phyloP scores from a whole-genome alignment of 2,888 invertebrate genomes.

The Schizaphis graminum region DNA sequence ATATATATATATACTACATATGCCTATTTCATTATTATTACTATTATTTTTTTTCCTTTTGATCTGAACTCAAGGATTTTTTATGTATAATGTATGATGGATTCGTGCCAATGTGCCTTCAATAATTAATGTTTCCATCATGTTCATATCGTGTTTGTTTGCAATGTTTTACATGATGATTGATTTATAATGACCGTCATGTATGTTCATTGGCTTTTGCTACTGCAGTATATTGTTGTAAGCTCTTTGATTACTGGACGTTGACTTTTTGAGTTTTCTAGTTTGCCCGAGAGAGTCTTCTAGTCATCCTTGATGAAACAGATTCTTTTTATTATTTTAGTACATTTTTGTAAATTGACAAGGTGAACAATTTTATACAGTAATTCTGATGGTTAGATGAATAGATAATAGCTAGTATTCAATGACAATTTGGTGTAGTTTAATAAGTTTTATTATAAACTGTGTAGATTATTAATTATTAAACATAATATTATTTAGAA shows the following conservation, averaged over 20 bases:
- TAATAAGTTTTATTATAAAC: neutral
- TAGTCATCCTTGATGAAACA: neutral
- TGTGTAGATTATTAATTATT: neutral
- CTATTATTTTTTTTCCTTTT: conserved; percentile 27
- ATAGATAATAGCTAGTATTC: neutral
- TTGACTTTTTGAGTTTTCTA: neutral
- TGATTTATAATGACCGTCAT: conserved; percentile 20
- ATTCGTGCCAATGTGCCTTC: conserved; percentile 32
- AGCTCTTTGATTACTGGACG: neutral
- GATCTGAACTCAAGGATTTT: conserved; percentile 32
- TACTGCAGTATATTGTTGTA: neutral
- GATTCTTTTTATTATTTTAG: neutral
- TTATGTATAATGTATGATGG: neutral
- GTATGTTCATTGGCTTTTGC: neutral
- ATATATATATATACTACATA: neutral
- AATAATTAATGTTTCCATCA: conserved; percentile 17
- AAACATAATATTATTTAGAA: neutral
- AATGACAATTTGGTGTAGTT: neutral
- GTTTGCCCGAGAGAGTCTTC: neutral
- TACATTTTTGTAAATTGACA: neutral
- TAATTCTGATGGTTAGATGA: neutral
- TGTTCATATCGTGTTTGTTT: neutral
- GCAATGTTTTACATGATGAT: conserved; percentile 9
- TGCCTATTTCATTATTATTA: neutral
- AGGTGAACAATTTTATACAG: neutral